Evolutionary conservation across 2,113 vertebrate genomes (phyloP), one percentile per base, ranked within the genome.

Genomic region (Caloenas nicobarica): DNA sequence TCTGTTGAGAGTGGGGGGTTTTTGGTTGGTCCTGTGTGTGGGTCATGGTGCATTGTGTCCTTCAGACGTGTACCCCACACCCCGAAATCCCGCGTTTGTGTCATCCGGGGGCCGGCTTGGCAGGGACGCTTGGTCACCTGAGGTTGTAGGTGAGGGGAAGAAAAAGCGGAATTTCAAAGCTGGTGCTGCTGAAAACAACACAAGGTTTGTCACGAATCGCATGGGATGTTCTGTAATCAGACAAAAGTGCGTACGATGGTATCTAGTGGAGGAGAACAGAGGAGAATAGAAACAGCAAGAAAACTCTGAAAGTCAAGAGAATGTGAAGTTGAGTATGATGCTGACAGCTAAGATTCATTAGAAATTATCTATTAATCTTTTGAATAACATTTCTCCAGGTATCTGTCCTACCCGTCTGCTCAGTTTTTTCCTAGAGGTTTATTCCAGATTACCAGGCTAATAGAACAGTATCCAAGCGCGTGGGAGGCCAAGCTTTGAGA

Each of bases 201-300:
- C 21, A 6, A 9, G 48, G 13, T 50, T 86, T 92, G 38, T 51
- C 61, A 56, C 0, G 0, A 62, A 5, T 9, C 54, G 42, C 31
- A 23, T 5, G 46, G 40, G 16, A 0, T 38, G 51, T 29, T 81
- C 56, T 81, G 77, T 8, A 40, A 56, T 29, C 46, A 9, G 74
- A n/a, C 1, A 3, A 13, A 70, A 65, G 13, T 6, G 21, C 2
- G 4, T 22, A 1, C 44, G 60, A 5, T 62, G 83, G 34, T 66
- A 16, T 34, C 17, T 38, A 11, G 19, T 5, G 46, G 31, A 25
- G 44, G 15, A 25, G n/a, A 24, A 13, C 33, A 62, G 79, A n/a
- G n/a, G n/a, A n/a, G n/a, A 42, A 54, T 4, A 33, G 50, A 25
- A 86, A 61, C 13, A 40, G 58, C 64, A 51, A 53, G 61, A 79